Conservation (phyloP, 1,140 invertebrate species). For the Lepidurus packardi region DNA sequence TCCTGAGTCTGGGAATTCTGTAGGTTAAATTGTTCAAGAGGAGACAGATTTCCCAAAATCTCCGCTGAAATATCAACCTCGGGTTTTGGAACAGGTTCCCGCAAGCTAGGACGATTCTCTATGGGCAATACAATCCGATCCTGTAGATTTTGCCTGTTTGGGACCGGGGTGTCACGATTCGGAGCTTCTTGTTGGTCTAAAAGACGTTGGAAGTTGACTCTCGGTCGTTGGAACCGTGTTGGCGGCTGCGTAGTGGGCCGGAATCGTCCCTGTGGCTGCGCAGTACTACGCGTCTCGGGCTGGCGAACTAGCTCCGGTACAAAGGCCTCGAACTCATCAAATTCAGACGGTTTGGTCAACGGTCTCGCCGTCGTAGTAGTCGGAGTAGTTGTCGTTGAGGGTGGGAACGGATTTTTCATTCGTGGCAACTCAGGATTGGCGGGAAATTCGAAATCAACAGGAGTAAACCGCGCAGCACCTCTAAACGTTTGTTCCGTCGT, state of each 20-base stretch:
- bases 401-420: background rate
- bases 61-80: background rate
- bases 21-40: background rate
- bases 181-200: background rate
- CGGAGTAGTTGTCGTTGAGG: background rate
- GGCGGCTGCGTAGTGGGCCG: background rate
- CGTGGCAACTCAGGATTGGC: background rate
- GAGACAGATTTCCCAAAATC: background rate
- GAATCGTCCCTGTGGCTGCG: background rate
- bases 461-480: background rate
- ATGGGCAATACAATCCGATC: background rate
- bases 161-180: background rate
- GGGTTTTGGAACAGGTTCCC: background rate
- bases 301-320: background rate
- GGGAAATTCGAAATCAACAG: background rate
- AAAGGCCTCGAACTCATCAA: background rate
- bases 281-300: background rate
- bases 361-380: background rate
- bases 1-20: background rate
- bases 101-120: background rate
- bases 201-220: background rate
- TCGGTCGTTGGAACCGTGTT: background rate
- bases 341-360: background rate
- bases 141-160: background rate
- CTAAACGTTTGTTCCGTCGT: background rate